Evolutionary conservation across 2,888 invertebrate species (phyloP).

Genomic region (Protodeltote pygarga): DNA sequence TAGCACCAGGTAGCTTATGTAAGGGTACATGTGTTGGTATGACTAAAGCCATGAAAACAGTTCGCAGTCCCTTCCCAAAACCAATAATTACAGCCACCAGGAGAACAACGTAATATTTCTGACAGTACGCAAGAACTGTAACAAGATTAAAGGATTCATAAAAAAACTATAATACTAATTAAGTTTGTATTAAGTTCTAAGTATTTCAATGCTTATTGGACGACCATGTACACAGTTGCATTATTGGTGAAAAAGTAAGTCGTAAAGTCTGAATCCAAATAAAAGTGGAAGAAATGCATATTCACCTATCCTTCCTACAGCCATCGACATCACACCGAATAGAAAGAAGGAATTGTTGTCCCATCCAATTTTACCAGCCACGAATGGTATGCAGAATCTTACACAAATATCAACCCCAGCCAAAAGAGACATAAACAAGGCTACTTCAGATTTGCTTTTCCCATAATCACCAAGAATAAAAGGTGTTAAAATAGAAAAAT

Average conservation of each 20-base stretch:
- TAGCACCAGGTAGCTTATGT: conserved; percentile 90
- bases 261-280: not conserved
- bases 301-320: conserved; percentile 88
- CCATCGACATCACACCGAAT: conserved; percentile 89
- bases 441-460: conserved; percentile 87
- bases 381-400: conserved; percentile 89
- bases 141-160: conserved; percentile 41
- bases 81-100: conserved; percentile 89
- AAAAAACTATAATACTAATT: not conserved
- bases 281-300: not conserved
- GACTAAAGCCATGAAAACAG: conserved; percentile 91
- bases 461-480: conserved; percentile 91
- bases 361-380: conserved; percentile 90
- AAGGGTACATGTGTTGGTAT: conserved; percentile 91
- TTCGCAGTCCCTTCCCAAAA: conserved; percentile 90
- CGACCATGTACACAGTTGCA: not conserved
- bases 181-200: not conserved
- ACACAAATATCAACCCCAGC: conserved; percentile 89
- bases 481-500: conserved; percentile 91
- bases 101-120: conserved; percentile 85
- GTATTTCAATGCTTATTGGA: not conserved
- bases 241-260: not conserved
- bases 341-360: conserved; percentile 90
- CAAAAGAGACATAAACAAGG: conserved; percentile 90
- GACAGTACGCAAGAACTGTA: conserved; percentile 88